Conservation (phyloP, 2,888 invertebrate species). For the Lycophotia porphyrea region DNA sequence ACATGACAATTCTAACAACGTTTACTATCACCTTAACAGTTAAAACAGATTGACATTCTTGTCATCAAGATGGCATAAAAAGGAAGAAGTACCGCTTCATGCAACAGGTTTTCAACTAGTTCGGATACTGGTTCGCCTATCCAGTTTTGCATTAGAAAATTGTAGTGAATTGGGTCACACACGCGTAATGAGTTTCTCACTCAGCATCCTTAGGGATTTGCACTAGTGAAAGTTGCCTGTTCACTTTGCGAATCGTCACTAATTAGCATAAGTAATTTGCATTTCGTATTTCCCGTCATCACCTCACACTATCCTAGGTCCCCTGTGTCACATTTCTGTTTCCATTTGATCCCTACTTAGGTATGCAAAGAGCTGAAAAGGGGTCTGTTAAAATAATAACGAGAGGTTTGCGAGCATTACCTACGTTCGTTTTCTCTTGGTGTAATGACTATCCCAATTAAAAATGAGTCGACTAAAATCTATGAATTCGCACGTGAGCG, state of each 20-base stretch:
- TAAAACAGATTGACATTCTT: constrained; percentile 39
- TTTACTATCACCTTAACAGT: constrained; percentile 58
- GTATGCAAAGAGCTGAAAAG: constrained; percentile 14
- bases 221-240: constrained; percentile 70
- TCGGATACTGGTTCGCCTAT: constrained; percentile 59
- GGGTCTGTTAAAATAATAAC: constrained; percentile 5
- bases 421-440: constrained; percentile 3
- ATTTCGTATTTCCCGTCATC: constrained; percentile 53
- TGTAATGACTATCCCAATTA: constrained; percentile 43
- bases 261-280: constrained; percentile 65
- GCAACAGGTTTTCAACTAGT: constrained; percentile 68
- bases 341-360: constrained; percentile 22
- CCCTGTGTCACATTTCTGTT: constrained; percentile 37
- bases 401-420: neutral
- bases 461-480: constrained; percentile 25
- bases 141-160: constrained; percentile 73
- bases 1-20: constrained; percentile 51
- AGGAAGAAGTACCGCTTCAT: constrained; percentile 64
- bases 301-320: constrained; percentile 25
- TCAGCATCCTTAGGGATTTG: constrained; percentile 73
- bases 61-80: constrained; percentile 62
- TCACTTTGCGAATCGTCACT: constrained; percentile 61
- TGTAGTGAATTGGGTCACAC: constrained; percentile 75
- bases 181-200: constrained; percentile 74
- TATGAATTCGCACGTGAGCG: constrained; percentile 41